Evolutionary conservation across 1,140 invertebrate genomes (phyloP), one percentile per base, ranked within the genome.

Genomic region (Bombus superbus): DNA sequence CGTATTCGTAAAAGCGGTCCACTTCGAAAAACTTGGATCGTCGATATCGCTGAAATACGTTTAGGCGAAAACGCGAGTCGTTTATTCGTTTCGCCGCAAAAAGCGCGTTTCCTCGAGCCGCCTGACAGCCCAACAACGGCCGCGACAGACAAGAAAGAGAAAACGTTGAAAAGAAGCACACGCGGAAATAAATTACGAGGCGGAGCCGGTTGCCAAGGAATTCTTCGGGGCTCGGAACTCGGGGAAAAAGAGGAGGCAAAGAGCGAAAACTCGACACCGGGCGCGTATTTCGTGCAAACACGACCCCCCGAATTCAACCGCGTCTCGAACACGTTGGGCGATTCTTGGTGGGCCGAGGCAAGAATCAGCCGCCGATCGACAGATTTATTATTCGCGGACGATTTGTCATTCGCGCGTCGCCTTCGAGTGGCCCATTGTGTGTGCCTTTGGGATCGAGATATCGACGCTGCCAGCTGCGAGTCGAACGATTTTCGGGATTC

Each of bases 351-450:
- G 40, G 25, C 25, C 3, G 40, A 18, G 40, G 69, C 13, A 79
- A 85, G 76, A 85, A 80, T 79, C 75, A 42, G 76, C 42, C 57
- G 59, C 35, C 28, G 78, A 81, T 74, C 83, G 68, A 74, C 73
- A 35, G 89, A 90, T 89, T 90, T 89, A 90, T 90, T 90, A 89
- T 90, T 90, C 85, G 89, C 85, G 66, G 47, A 87, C 87, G 89
- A 90, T 90, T 90, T 89, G 88, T 90, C 89, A 89, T 90, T 90
- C 86, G 87, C 87, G 85, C 87, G 68, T 85, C 83, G 81, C 78
- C 86, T 87, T 89, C 88, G 75, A 89, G 79, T 75, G 69, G 72
- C 32, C 64, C 6, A 59, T 59, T 89, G 86, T 89, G 87, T 89
- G 84, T 89, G 66, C 88, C 40, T 64, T 89, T 77, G 73, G 81